phyloP scores from a whole-genome alignment of 1,140 invertebrate genomes.

The Charaxes varanes region DNA sequence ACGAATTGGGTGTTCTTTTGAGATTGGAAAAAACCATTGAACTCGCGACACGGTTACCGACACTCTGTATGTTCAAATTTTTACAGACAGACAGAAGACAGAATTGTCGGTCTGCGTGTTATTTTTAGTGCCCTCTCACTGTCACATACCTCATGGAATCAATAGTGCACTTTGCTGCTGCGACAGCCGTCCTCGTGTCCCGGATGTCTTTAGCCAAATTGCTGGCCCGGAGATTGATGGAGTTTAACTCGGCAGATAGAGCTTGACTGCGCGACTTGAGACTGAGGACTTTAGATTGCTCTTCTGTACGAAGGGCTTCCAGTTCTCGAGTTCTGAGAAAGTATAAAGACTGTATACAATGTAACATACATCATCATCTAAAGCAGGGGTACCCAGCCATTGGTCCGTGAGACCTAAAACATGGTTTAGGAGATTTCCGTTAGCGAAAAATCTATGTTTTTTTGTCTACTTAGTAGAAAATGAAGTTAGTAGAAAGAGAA shows the following conservation, averaged over 20 bases:
- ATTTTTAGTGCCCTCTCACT: background rate
- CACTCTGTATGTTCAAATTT: too few relatives aligned
- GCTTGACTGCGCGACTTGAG: conserved; percentile 93
- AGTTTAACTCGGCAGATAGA: conserved; percentile 81
- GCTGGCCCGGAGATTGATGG: conserved; percentile 23
- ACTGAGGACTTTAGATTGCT: conserved; percentile 91
- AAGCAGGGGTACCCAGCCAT: too few relatives aligned
- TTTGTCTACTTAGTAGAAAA: too few relatives aligned
- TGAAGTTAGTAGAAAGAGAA: too few relatives aligned
- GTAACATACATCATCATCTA: too few relatives aligned
- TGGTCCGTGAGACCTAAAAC: too few relatives aligned
- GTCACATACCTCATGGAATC: conserved; percentile 89
- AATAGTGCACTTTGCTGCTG: conserved; percentile 94
- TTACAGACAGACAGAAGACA: background rate
- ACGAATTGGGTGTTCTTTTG: too few relatives aligned
- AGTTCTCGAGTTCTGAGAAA: conserved; percentile 81
- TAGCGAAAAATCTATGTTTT: too few relatives aligned
- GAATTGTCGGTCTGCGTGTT: background rate
- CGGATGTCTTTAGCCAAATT: conserved; percentile 47
- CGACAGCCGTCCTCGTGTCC: conserved; percentile 82
- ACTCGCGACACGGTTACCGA: too few relatives aligned
- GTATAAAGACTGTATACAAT: too few relatives aligned
- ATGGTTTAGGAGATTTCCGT: too few relatives aligned
- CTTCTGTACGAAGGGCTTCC: conserved; percentile 87
- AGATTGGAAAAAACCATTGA: too few relatives aligned